Conservation (phyloP, 1,140 invertebrate species). For the Drosophila pruinosa region DNA sequence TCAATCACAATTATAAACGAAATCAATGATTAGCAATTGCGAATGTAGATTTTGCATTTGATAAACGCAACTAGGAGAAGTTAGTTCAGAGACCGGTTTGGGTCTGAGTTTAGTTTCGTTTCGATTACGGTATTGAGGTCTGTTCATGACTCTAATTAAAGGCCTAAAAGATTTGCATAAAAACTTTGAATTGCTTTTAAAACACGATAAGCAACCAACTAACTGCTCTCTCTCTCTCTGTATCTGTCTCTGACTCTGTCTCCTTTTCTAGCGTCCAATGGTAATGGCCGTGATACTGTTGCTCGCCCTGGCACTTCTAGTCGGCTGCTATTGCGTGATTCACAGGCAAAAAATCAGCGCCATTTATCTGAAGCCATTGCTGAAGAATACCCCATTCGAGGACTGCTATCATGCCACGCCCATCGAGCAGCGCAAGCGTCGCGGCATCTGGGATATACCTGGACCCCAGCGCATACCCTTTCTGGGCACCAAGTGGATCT, state of each 20-base stretch:
- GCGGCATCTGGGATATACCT: constrained; percentile 85
- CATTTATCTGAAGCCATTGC: constrained; percentile 64
- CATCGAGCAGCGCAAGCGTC: constrained; percentile 41
- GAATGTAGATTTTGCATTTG: constrained; percentile 21
- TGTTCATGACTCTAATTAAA: constrained; percentile 53
- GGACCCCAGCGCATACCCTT: constrained; percentile 90
- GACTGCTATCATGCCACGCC: constrained; percentile 72
- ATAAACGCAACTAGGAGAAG: constrained; percentile 8
- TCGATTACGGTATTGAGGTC: background rate
- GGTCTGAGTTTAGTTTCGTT: background rate
- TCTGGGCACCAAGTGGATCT: constrained; percentile 91
- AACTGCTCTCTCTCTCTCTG: background rate
- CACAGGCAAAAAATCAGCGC: constrained; percentile 63
- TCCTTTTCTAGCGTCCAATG: constrained; percentile 52
- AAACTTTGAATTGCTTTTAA: constrained; percentile 33
- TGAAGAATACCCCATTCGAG: constrained; percentile 58
- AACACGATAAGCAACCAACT: constrained; percentile 22
- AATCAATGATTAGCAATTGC: constrained; percentile 30
- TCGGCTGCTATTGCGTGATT: constrained; percentile 74
- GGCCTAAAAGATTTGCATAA: constrained; percentile 64
- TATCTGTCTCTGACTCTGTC: background rate
- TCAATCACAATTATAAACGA: constrained; percentile 20
- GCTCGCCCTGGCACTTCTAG: constrained; percentile 72
- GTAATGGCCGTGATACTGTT: constrained; percentile 81
- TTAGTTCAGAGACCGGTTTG: constrained; percentile 56